Conservation (phyloP, 2,888 invertebrate genomes). For the Himalopsyche anomala region DNA sequence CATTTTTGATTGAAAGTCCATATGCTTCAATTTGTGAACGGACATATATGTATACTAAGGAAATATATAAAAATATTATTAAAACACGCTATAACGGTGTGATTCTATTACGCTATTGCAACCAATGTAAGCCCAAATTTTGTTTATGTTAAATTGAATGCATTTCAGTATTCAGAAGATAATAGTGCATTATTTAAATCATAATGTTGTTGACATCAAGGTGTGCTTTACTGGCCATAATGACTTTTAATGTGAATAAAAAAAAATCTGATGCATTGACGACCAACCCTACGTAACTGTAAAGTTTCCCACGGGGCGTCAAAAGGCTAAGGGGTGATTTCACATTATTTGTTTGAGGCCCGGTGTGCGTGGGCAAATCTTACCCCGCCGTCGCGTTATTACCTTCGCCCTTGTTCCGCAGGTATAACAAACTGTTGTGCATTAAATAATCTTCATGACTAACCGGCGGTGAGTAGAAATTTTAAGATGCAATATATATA, state of each 20-base stretch:
- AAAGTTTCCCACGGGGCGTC: conserved; percentile 19
- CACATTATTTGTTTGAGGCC: conserved; percentile 6
- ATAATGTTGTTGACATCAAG: conserved; percentile 3
- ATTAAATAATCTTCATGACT: too few relatives aligned
- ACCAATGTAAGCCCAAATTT: too few relatives aligned
- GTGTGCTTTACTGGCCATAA: not conserved
- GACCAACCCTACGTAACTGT: conserved; percentile 21
- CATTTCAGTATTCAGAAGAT: not conserved
- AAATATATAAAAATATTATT: too few relatives aligned
- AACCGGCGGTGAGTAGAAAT: too few relatives aligned
- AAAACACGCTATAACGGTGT: too few relatives aligned
- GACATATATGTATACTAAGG: too few relatives aligned
- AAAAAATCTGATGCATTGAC: conserved; percentile 6
- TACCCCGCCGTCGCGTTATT: not conserved
- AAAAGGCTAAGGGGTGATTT: conserved; percentile 13
- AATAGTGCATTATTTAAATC: not conserved
- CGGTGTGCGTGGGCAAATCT: conserved; percentile 30
- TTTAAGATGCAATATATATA: too few relatives aligned
- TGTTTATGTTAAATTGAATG: too few relatives aligned
- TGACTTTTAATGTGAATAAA: conserved; percentile 11
- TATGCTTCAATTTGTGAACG: too few relatives aligned
- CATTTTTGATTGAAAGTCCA: too few relatives aligned
- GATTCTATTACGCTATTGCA: too few relatives aligned
- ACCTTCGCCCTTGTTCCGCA: not conserved
- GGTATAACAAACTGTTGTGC: not conserved